These are phyloP conservation scores for Uria aalge DNA, from an alignment of 2,113 vertebrate species.

Conservation along the genomic window DNA sequence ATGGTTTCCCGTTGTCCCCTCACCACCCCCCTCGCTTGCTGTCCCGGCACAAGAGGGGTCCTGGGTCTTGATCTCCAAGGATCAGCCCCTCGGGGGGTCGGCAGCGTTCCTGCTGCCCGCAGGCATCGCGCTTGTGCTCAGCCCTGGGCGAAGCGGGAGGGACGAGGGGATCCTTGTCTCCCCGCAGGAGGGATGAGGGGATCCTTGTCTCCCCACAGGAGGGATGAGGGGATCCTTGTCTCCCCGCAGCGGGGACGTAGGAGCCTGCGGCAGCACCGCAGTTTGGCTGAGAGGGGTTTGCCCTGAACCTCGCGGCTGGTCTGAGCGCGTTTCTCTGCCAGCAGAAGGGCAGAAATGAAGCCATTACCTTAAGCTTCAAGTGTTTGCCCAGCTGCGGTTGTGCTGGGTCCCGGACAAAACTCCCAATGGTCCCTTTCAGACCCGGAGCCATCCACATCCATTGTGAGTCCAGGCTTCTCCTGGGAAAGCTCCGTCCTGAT, in stretches of 20 bases:
- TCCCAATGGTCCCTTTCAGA: background rate
- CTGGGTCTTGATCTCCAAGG: background rate
- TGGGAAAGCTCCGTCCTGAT: background rate
- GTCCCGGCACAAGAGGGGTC: background rate
- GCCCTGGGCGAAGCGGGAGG: background rate
- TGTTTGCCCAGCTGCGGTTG: background rate
- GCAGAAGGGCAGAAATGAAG: background rate
- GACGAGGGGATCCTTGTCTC: background rate
- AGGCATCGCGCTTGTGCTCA: background rate
- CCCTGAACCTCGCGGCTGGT: fast-evolving
- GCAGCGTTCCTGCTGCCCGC: background rate
- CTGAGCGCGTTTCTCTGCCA: background rate
- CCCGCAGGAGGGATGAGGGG: background rate
- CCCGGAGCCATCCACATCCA: background rate
- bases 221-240: background rate
- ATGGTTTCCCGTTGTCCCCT: background rate
- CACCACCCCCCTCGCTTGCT: background rate
- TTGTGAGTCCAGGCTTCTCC: background rate
- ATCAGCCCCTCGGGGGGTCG: background rate
- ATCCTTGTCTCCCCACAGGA: background rate
- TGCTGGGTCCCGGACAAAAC: background rate
- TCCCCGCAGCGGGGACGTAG: background rate
- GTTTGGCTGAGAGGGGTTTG: background rate
- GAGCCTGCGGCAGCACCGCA: background rate
- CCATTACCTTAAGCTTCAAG: background rate